Evolutionary conservation across 2,113 vertebrate species (phyloP).

Genomic region (Sylvicapra grimmia): DNA sequence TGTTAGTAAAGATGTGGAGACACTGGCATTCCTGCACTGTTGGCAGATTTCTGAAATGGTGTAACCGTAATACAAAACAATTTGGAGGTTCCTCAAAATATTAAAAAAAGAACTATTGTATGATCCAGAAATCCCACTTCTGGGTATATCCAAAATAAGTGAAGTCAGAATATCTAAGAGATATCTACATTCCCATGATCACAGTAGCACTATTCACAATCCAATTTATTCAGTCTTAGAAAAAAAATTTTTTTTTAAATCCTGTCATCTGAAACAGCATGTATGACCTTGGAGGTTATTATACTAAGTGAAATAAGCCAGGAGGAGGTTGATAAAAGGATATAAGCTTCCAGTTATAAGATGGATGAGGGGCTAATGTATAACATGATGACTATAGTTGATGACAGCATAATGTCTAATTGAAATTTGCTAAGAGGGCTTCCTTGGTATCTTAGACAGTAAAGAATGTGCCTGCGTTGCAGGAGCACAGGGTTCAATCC

Average conservation of each 20-base stretch:
- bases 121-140: neutral
- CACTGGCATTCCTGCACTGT: accelerated
- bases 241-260: neutral
- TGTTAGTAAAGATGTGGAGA: neutral
- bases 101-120: neutral
- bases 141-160: neutral
- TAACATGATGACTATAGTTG: neutral
- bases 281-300: neutral
- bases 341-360: neutral
- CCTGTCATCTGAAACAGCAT: neutral
- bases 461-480: neutral
- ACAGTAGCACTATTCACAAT: neutral
- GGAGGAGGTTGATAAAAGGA: neutral
- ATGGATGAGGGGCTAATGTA: neutral
- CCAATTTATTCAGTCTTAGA: neutral
- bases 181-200: neutral
- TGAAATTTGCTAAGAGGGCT: neutral
- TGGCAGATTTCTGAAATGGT: neutral
- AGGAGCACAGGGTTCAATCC: neutral
- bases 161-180: neutral
- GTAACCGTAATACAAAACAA: neutral
- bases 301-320: neutral
- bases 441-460: neutral
- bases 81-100: neutral
- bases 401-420: neutral